phyloP scores from a whole-genome alignment of 2,113 vertebrate species.

The Chitala chitala region DNA sequence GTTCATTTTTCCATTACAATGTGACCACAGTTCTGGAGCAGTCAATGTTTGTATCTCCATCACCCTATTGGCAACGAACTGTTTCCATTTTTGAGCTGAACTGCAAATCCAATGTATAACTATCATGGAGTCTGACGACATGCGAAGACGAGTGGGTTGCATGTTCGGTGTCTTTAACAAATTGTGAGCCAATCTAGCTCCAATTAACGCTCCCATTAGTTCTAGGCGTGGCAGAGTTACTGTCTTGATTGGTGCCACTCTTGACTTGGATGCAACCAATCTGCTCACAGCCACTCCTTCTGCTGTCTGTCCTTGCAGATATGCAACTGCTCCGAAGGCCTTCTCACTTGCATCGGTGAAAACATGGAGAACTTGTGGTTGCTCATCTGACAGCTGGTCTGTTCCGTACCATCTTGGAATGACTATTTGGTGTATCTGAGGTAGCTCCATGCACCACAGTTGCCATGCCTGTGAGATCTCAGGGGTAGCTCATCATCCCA shows the following conservation, averaged over 20 bases:
- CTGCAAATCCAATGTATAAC: constrained; percentile 15
- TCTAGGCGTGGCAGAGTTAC: constrained; percentile 10
- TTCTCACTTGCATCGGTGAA: neutral
- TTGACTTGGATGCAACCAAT: neutral
- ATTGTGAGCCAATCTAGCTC: constrained; percentile 1
- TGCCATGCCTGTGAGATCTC: constrained; percentile 28
- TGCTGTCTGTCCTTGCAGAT: neutral
- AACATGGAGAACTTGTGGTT: neutral
- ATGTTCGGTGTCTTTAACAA: neutral
- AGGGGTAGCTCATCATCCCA: constrained; percentile 24
- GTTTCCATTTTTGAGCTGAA: constrained; percentile 16
- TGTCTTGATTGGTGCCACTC: neutral
- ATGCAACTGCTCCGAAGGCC: neutral
- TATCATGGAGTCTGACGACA: constrained; percentile 19
- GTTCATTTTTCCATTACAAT: neutral
- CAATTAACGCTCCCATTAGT: constrained; percentile 14
- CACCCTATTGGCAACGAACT: constrained; percentile 29
- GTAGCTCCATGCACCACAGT: constrained; percentile 32
- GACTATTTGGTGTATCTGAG: constrained; percentile 22
- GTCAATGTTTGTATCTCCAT: constrained; percentile 1
- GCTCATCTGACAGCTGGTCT: neutral
- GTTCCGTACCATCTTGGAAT: constrained; percentile 25
- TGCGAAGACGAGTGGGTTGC: neutral
- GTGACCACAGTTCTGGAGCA: constrained; percentile 9
- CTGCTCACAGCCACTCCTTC: neutral